Conservation (phyloP, 2,888 invertebrate species). For the Drosophila macrospina region DNA sequence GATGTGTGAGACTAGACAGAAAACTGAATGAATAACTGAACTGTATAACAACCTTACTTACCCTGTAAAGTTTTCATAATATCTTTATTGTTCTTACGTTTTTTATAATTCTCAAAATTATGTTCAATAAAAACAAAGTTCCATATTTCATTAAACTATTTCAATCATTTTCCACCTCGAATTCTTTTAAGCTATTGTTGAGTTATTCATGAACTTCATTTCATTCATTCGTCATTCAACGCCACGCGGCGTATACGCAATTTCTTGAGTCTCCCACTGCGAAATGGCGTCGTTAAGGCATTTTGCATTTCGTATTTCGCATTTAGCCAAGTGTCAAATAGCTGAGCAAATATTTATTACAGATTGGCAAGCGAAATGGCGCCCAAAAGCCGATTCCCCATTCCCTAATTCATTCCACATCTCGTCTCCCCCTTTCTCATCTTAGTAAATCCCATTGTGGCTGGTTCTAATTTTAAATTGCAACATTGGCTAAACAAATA, state of each 20-base stretch:
- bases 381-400: conserved; percentile 38
- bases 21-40: conserved; percentile 49
- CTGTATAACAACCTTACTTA: neutral
- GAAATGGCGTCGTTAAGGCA: conserved; percentile 37
- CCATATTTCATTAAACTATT: neutral
- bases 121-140: neutral
- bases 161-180: neutral
- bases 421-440: too few relatives aligned
- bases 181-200: neutral
- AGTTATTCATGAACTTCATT: conserved; percentile 16
- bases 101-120: neutral
- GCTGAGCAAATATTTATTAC: conserved; percentile 62
- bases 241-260: conserved; percentile 33
- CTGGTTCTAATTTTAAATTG: conserved; percentile 69
- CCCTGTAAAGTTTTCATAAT: neutral
- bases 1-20: conserved; percentile 57
- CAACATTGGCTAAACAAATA: conserved; percentile 59
- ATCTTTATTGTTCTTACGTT: neutral
- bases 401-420: neutral
- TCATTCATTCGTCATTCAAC: conserved; percentile 15
- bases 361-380: conserved; percentile 45
- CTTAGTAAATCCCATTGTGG: conserved; percentile 9
- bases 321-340: conserved; percentile 58
- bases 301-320: conserved; percentile 24
- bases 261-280: conserved; percentile 4